phyloP scores from a whole-genome alignment of 2,888 invertebrate genomes.

The Parnassius apollo region DNA sequence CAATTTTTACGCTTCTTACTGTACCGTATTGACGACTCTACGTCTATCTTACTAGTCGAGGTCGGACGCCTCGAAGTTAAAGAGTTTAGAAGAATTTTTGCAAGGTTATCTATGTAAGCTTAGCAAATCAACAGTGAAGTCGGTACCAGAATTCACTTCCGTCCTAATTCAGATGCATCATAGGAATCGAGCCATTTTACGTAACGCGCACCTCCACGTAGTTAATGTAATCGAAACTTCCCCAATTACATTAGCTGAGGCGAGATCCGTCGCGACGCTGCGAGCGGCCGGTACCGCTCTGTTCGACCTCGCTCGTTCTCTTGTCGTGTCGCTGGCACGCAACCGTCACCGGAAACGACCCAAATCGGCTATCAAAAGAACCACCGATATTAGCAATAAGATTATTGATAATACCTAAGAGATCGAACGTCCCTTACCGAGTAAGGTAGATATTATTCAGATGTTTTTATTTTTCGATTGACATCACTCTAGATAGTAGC shows the following conservation, averaged over 20 bases:
- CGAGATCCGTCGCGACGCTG: conserved; percentile 37
- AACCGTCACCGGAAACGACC: conserved; percentile 26
- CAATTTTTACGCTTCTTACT: conserved; percentile 76
- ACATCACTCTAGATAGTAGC: conserved; percentile 55
- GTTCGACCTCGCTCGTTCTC: conserved; percentile 32
- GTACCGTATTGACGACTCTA: conserved; percentile 62
- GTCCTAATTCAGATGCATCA: conserved; percentile 80
- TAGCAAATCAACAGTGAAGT: conserved; percentile 79
- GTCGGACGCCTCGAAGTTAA: conserved; percentile 55
- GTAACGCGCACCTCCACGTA: conserved; percentile 76
- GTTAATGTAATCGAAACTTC: conserved; percentile 72
- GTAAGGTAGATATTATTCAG: conserved; percentile 78
- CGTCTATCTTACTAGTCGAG: conserved; percentile 60
- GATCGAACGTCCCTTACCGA: conserved; percentile 81
- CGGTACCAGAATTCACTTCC: conserved; percentile 81
- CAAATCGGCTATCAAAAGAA: conserved; percentile 31
- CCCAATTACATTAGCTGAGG: conserved; percentile 70
- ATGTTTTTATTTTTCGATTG: conserved; percentile 72
- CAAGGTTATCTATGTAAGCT: conserved; percentile 77
- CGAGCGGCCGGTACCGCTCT: conserved; percentile 39
- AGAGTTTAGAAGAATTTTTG: conserved; percentile 72
- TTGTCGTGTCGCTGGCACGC: conserved; percentile 26
- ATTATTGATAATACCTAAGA: conserved; percentile 76
- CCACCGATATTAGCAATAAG: conserved; percentile 78
- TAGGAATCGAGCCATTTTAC: conserved; percentile 81